Evolutionary conservation across 92 coral and sea anemone genomes (phyloP).

Genomic region (Porites rus): DNA sequence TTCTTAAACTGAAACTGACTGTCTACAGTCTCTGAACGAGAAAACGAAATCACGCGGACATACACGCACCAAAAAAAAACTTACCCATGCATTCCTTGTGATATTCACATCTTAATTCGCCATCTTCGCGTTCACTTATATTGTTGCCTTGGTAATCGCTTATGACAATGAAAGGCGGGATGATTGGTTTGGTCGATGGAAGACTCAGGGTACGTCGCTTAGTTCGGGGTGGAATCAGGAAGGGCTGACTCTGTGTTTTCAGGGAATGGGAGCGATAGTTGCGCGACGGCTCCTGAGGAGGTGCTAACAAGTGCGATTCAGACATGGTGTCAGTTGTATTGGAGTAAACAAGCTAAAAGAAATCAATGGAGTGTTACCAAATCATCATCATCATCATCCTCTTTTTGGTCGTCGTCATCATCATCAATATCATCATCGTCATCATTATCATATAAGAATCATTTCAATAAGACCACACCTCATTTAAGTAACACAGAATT

Average conservation of each 20-base stretch:
- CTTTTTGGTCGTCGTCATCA: no score
- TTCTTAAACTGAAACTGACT: no score
- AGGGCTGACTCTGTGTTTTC: slow-evolving; percentile 15
- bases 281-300: slow-evolving; percentile 14
- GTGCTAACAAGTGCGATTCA: background rate
- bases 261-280: slow-evolving; percentile 37
- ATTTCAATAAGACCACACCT: no score
- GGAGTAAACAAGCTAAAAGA: slow-evolving; percentile 6
- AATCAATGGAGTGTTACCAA: background rate
- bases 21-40: no score
- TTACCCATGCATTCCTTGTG: slow-evolving; percentile 37
- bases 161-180: slow-evolving; percentile 12
- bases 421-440: no score
- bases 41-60: no score
- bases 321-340: slow-evolving; percentile 19
- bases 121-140: slow-evolving; percentile 15
- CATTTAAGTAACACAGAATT: no score
- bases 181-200: slow-evolving; percentile 30
- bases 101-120: background rate
- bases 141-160: slow-evolving; percentile 21
- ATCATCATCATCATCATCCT: background rate
- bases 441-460: no score
- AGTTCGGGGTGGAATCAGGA: slow-evolving; percentile 13
- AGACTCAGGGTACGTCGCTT: slow-evolving; percentile 33
- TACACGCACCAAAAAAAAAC: background rate